Evolutionary conservation across 2,888 invertebrate genomes (phyloP).

Genomic region (Catocala fraxini): DNA sequence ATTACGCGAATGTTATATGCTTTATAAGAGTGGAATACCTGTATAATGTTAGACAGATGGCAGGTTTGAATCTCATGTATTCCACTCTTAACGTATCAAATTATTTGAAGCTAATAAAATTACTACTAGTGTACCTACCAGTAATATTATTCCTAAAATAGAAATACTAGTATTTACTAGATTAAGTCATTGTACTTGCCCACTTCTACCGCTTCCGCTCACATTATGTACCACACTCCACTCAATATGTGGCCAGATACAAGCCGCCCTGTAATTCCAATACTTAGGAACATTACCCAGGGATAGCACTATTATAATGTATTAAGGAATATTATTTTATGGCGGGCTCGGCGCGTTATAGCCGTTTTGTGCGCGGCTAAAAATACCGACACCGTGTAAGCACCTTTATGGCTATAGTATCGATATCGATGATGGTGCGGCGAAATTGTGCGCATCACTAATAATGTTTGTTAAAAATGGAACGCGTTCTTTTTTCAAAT

Average conservation of each 20-base stretch:
- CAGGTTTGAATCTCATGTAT: no score
- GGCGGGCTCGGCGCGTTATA: slow-evolving; percentile 78
- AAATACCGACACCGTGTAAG: slow-evolving; percentile 67
- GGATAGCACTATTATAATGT: slow-evolving; percentile 86
- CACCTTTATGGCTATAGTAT: slow-evolving; percentile 40
- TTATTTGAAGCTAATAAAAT: no score
- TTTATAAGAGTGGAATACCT: no score
- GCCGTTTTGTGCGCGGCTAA: slow-evolving; percentile 73
- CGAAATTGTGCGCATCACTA: slow-evolving; percentile 42
- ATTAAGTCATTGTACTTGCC: neutral
- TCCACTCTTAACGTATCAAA: no score
- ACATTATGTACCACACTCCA: slow-evolving; percentile 52
- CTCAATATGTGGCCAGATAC: slow-evolving; percentile 73
- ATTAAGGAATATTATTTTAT: slow-evolving; percentile 87
- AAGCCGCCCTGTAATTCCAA: slow-evolving; percentile 86
- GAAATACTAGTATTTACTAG: no score
- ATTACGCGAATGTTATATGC: no score
- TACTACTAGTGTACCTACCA: no score
- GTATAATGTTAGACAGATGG: no score
- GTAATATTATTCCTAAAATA: no score
- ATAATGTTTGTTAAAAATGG: slow-evolving; percentile 39
- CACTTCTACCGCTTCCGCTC: slow-evolving; percentile 26
- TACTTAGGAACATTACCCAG: slow-evolving; percentile 84
- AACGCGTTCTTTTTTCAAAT: slow-evolving; percentile 1
- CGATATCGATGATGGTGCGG: slow-evolving; percentile 37